phyloP scores from a whole-genome alignment of 2,888 invertebrate species.

The Stenchaetothrips biformis region DNA sequence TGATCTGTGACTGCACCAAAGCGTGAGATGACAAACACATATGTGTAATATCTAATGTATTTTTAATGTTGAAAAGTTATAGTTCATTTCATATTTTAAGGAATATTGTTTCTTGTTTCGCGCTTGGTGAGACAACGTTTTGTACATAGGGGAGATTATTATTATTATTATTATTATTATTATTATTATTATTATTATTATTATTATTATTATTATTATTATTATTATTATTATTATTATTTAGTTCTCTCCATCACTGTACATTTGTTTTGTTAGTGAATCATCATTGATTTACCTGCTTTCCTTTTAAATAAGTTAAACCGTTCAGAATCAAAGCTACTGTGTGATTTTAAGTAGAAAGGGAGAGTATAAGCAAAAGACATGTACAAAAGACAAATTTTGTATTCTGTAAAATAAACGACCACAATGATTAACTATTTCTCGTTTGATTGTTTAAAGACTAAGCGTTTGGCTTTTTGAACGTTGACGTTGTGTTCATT shows the following conservation, averaged over 20 bases:
- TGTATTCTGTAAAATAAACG: neutral
- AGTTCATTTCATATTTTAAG: neutral
- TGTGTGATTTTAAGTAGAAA: constrained; percentile 6
- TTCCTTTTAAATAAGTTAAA: neutral
- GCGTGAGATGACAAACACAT: constrained; percentile 9
- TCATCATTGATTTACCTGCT: neutral
- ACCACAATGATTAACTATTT: neutral
- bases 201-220: neutral
- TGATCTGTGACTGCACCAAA: neutral
- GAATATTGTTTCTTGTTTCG: constrained; percentile 17
- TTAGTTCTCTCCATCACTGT: neutral
- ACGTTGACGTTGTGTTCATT: constrained; percentile 23
- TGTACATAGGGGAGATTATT: constrained; percentile 5
- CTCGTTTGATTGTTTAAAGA: neutral
- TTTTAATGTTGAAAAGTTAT: neutral
- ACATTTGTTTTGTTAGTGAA: neutral
- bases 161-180: neutral
- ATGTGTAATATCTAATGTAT: neutral
- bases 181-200: neutral
- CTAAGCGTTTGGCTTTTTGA: neutral
- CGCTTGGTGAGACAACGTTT: constrained; percentile 10
- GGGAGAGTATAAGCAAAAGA: neutral
- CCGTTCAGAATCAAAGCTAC: constrained; percentile 12
- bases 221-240: neutral
- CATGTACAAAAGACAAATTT: neutral